Percentiles rank a stretch among this genome's conserved stretches.
These are phyloP conservation scores for Zosterops japonicus DNA, from an alignment of 2,113 vertebrate species.

Conservation along the genomic window DNA sequence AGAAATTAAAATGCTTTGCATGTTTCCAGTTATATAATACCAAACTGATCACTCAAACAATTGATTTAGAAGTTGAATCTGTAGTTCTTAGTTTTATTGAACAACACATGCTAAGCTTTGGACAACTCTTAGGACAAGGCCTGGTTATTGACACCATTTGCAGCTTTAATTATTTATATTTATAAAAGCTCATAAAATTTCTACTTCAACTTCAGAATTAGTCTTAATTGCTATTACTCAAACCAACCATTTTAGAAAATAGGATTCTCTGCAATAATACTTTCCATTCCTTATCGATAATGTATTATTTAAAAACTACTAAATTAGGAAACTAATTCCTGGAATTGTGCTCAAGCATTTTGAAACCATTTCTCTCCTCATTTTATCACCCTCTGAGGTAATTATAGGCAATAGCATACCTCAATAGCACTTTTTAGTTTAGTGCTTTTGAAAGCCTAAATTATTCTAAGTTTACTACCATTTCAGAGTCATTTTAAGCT, in stretches of 20 bases:
- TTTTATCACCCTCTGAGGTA: background rate
- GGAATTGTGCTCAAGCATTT: background rate
- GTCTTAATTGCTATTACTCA: background rate
- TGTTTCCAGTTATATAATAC: conserved; percentile 45
- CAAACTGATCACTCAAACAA: conserved; percentile 19
- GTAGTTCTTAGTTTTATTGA: background rate
- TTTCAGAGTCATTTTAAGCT: background rate
- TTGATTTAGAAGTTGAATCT: background rate
- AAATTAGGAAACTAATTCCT: background rate
- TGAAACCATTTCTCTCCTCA: background rate
- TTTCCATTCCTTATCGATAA: background rate
- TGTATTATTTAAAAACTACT: background rate
- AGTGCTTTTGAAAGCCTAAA: background rate
- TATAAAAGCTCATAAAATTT: background rate
- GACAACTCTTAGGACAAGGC: background rate
- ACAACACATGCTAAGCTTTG: background rate
- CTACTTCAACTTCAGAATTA: background rate
- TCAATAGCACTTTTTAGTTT: background rate
- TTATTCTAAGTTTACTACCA: background rate
- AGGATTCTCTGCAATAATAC: background rate
- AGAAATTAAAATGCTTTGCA: conserved; percentile 62
- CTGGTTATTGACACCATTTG: background rate
- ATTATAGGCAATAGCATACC: background rate
- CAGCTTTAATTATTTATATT: background rate
- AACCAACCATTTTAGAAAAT: background rate